Evolutionary conservation across 2,888 invertebrate genomes (phyloP).

Genomic region (Clanis bilineata): DNA sequence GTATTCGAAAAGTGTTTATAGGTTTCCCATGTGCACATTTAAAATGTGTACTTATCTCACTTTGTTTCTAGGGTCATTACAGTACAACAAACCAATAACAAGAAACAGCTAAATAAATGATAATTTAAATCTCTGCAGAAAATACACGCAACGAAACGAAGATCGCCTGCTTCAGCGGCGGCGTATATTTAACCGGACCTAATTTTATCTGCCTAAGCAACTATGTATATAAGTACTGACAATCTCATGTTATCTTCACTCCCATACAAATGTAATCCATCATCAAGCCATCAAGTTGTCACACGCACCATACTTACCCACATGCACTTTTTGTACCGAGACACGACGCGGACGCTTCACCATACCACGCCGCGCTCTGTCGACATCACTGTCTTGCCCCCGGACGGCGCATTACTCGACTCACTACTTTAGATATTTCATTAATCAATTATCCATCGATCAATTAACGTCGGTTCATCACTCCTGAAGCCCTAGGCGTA

Average conservation of each 20-base stretch:
- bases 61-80: background rate
- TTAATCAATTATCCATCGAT: slow-evolving; percentile 73
- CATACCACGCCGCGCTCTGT: background rate
- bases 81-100: no score
- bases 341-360: no score
- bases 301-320: slow-evolving; percentile 8
- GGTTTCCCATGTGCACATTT: background rate
- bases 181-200: slow-evolving; percentile 1
- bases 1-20: no score
- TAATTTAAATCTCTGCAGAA: background rate
- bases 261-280: slow-evolving; percentile 18
- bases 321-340: slow-evolving; percentile 27
- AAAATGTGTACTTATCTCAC: background rate
- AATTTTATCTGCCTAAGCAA: background rate
- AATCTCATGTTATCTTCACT: slow-evolving; percentile 16
- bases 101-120: background rate
- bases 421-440: slow-evolving; percentile 53
- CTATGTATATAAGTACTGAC: slow-evolving; percentile 12
- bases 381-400: slow-evolving; percentile 26
- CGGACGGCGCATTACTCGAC: slow-evolving; percentile 39
- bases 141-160: background rate
- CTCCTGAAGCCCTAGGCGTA: slow-evolving; percentile 73
- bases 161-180: background rate
- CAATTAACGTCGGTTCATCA: slow-evolving; percentile 65
- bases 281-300: slow-evolving; percentile 15